Evolutionary conservation across 2,797 vertebrate species (phyloP).

Genomic region (Sebastes alutus): DNA sequence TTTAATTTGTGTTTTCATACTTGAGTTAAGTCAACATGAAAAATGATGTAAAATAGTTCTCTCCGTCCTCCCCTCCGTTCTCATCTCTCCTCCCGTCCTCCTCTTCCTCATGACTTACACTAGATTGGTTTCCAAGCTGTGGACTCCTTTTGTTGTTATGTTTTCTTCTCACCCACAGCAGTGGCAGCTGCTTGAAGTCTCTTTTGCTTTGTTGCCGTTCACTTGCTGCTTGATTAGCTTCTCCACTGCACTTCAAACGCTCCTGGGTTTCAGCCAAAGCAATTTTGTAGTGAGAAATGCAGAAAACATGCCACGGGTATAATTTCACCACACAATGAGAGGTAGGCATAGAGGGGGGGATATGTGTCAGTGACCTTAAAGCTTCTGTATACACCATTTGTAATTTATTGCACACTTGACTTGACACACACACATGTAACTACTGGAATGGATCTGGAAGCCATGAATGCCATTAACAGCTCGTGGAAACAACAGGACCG

Average conservation of each 20-base stretch:
- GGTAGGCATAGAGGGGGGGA: slow-evolving; percentile 15
- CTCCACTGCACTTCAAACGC: slow-evolving; percentile 48
- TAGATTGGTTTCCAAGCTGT: slow-evolving; percentile 47
- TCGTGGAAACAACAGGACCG: not conserved
- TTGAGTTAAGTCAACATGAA: not conserved
- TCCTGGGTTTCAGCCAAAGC: slow-evolving; percentile 65
- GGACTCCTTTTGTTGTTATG: slow-evolving; percentile 31
- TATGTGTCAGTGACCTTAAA: slow-evolving; percentile 67
- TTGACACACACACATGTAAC: slow-evolving; percentile 53
- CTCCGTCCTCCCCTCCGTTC: not conserved
- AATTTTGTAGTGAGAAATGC: slow-evolving; percentile 60
- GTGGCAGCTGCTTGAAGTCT: slow-evolving; percentile 58
- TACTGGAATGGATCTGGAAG: slow-evolving; percentile 49
- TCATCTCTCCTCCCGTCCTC: not conserved
- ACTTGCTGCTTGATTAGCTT: slow-evolving; percentile 73
- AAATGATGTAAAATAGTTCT: not conserved
- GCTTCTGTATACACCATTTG: slow-evolving; percentile 61
- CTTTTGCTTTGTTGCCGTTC: slow-evolving; percentile 61
- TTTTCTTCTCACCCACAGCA: slow-evolving; percentile 35
- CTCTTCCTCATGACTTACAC: slow-evolving; percentile 47
- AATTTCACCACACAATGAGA: slow-evolving; percentile 61
- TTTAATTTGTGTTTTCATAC: not conserved
- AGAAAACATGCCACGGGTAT: slow-evolving; percentile 62
- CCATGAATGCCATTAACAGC: slow-evolving; percentile 34
- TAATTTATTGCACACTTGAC: slow-evolving; percentile 57